Percentiles rank a stretch among this genome's conserved stretches.
Conservation (phyloP, 2,888 invertebrate species). For the Amphipoea oculea region DNA sequence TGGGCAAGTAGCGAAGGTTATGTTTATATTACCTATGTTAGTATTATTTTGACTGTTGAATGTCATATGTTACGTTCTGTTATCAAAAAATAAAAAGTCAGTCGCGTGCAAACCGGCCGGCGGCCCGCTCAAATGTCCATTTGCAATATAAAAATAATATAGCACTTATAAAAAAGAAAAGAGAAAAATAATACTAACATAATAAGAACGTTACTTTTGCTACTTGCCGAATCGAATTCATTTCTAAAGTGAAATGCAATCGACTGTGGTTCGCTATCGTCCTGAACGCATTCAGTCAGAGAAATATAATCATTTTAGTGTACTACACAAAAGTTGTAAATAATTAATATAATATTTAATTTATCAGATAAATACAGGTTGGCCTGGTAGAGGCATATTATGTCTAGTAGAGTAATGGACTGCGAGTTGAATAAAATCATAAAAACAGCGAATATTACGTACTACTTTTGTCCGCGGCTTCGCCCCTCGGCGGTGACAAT, state of each 20-base stretch:
- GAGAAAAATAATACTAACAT: slow-evolving; percentile 13
- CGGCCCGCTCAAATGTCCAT: neutral
- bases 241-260: slow-evolving; percentile 1
- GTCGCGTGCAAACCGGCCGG: neutral
- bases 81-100: no score
- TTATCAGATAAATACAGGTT: no score
- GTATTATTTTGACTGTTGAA: neutral
- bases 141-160: neutral
- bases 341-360: no score
- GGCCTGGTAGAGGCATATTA: no score
- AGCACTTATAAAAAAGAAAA: neutral
- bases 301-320: slow-evolving; percentile 8
- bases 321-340: no score
- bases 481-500: no score
- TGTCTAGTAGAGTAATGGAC: no score
- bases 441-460: no score
- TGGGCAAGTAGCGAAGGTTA: neutral
- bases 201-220: neutral
- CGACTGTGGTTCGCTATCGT: neutral
- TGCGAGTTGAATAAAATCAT: no score
- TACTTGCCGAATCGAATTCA: neutral
- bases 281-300: neutral
- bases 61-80: neutral
- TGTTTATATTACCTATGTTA: slow-evolving; percentile 4
- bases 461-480: no score